Evolutionary conservation across 2,888 invertebrate species (phyloP).

Genomic region (Diloba caeruleocephala): DNA sequence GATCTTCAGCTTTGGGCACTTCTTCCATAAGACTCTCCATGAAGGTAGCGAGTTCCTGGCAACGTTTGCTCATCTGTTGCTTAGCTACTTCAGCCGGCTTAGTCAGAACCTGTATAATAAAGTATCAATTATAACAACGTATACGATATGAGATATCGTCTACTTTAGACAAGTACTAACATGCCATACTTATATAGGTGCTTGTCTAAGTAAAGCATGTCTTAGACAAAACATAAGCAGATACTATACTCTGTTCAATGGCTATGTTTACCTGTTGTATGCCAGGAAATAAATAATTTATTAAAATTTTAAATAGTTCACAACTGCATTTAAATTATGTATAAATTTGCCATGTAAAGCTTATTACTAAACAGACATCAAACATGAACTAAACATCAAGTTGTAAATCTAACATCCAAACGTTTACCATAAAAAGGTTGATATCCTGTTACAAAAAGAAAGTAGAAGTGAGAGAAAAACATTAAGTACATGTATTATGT

Average conservation of each 20-base stretch:
- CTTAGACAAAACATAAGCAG: conserved; percentile 15
- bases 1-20: conserved; percentile 87
- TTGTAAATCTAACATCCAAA: conserved; percentile 19
- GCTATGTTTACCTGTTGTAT: conserved; percentile 20
- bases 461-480: conserved; percentile 12
- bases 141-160: background rate
- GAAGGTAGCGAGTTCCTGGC: conserved; percentile 92
- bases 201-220: conserved; percentile 15
- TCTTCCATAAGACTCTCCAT: conserved; percentile 94
- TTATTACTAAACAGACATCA: conserved; percentile 16
- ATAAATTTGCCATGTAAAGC: conserved; percentile 16
- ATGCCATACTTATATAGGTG: conserved; percentile 20
- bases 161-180: conserved; percentile 7
- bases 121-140: conserved; percentile 7
- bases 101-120: conserved; percentile 70
- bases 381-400: conserved; percentile 22
- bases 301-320: no score
- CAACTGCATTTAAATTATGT: background rate
- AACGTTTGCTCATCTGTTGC: conserved; percentile 91
- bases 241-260: conserved; percentile 9
- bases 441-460: conserved; percentile 28
- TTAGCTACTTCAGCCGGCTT: conserved; percentile 89
- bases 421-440: conserved; percentile 17
- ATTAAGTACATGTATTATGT: conserved; percentile 11
- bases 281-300: background rate